Conservation (phyloP, 2,797 vertebrate genomes). For the Rhinella marina region DNA sequence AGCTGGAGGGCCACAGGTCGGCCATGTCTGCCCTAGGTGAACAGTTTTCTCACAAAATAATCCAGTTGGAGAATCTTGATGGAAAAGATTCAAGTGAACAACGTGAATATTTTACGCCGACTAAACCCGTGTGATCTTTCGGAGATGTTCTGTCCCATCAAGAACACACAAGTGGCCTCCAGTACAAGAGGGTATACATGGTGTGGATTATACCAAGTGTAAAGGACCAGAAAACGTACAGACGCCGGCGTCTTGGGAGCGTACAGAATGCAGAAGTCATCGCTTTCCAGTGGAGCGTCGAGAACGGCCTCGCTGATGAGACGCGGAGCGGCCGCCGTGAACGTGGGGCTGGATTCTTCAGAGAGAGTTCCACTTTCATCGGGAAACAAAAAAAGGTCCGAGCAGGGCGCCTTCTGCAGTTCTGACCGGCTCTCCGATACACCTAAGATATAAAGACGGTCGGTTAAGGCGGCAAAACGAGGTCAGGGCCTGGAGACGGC, state of each 20-base stretch:
- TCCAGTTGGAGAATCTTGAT: too few relatives aligned
- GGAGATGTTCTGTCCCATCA: too few relatives aligned
- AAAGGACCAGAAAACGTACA: conserved; percentile 73
- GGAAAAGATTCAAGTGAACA: too few relatives aligned
- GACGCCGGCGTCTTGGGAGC: conserved; percentile 84
- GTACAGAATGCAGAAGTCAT: conserved; percentile 97
- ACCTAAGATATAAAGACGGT: conserved; percentile 72
- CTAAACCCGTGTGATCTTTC: too few relatives aligned
- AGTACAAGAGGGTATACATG: too few relatives aligned
- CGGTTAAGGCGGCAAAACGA: background rate
- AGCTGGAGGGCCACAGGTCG: too few relatives aligned
- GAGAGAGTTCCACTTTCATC: conserved; percentile 91
- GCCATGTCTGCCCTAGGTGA: too few relatives aligned
- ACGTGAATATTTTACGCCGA: too few relatives aligned
- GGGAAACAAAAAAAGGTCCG: conserved; percentile 97
- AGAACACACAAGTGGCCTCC: too few relatives aligned
- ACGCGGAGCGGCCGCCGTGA: conserved; percentile 82
- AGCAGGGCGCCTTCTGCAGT: conserved; percentile 84
- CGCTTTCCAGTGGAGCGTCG: conserved; percentile 80
- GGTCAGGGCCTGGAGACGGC: background rate
- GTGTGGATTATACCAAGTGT: background rate
- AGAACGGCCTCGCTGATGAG: conserved; percentile 82
- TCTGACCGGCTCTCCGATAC: conserved; percentile 76
- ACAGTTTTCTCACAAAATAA: too few relatives aligned
- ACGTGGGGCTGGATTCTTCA: conserved; percentile 86